Evolutionary conservation across 37 sponge, comb jelly and placozoan genomes (phyloP).

Genomic region (Chondrosia reniformis): DNA sequence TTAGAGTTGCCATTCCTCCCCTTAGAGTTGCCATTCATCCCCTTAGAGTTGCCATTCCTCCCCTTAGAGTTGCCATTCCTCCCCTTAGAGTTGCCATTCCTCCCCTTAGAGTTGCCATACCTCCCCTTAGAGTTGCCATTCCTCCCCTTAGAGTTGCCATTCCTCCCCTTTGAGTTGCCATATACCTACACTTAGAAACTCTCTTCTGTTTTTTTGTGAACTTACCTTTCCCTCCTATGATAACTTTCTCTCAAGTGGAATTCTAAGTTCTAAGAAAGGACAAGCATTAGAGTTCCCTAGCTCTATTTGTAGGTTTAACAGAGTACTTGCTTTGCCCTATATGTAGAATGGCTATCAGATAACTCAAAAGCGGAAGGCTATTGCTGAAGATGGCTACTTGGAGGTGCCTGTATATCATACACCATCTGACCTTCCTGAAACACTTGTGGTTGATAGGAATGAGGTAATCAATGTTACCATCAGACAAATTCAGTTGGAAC

Average conservation of each 20-base stretch:
- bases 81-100: too few relatives aligned
- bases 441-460: too few relatives aligned
- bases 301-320: background rate
- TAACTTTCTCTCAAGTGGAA: background rate
- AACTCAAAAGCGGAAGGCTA: slow-evolving; percentile 57
- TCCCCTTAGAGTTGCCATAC: too few relatives aligned
- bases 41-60: too few relatives aligned
- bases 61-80: too few relatives aligned
- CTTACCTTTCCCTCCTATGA: background rate
- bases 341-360: slow-evolving; percentile 64
- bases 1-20: too few relatives aligned
- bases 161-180: too few relatives aligned
- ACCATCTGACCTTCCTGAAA: background rate
- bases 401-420: background rate
- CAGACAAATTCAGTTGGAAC: slow-evolving; percentile 57
- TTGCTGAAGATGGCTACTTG: slow-evolving; percentile 48
- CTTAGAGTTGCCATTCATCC: too few relatives aligned
- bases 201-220: background rate
- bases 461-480: slow-evolving; percentile 5
- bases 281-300: background rate
- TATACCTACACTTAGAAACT: background rate
- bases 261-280: background rate
- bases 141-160: too few relatives aligned
- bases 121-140: too few relatives aligned
- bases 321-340: background rate